Conservation (phyloP, 1,140 invertebrate genomes). For the Drosophila melanica region DNA sequence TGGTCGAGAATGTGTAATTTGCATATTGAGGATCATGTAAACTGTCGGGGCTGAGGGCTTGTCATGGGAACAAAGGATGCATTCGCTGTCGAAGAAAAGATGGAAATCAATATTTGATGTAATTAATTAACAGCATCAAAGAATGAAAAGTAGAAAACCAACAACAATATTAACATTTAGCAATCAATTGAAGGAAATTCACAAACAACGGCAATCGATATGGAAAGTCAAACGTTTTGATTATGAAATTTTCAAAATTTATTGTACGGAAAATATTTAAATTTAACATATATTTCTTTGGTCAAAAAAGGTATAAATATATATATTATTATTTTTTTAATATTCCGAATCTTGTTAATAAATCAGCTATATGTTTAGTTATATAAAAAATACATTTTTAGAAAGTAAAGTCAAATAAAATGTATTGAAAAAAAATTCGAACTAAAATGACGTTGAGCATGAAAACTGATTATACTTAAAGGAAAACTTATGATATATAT, state of each 20-base stretch:
- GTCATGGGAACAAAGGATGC: constrained; percentile 80
- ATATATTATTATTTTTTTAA: no score
- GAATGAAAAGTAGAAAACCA: constrained; percentile 29
- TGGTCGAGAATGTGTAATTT: constrained; percentile 58
- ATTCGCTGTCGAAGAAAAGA: constrained; percentile 62
- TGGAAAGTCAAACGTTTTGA: constrained; percentile 33
- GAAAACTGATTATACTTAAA: background rate
- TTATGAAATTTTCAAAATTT: no score
- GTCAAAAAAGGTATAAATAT: no score
- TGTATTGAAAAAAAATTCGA: no score
- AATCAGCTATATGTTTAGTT: background rate
- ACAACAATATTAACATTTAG: constrained; percentile 74
- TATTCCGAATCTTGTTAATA: no score
- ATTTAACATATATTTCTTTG: no score
- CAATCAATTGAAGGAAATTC: constrained; percentile 72
- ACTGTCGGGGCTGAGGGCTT: constrained; percentile 43
- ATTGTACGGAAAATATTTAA: no score
- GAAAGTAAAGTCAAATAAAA: no score
- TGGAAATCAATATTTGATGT: constrained; percentile 81
- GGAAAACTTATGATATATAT: background rate
- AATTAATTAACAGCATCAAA: constrained; percentile 81
- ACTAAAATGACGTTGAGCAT: background rate
- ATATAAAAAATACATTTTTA: background rate
- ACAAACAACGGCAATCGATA: constrained; percentile 54
- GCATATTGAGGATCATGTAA: constrained; percentile 64